Evolutionary conservation across 2,888 invertebrate species (phyloP), one percentile per base, ranked within the genome.

Genomic region (Hemithea aestivaria): DNA sequence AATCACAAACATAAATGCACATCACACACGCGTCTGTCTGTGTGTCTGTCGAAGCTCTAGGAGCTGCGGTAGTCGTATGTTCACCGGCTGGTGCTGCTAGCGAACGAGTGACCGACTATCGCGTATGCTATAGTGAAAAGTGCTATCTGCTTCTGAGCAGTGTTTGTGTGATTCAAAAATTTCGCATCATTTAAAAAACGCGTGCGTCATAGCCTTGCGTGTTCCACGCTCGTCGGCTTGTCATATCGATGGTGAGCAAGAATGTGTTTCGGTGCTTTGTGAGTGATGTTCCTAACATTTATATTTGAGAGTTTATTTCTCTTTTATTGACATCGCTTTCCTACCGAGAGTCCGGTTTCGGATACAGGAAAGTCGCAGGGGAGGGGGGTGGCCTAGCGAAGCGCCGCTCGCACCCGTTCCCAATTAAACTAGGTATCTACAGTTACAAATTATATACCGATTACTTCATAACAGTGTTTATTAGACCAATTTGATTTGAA

Each of bases 221-320:
- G 68, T 62, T 39, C 31, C 43, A 38, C 48, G 46, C 45, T 48
- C 32, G 26, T 45, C 30, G 40, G 45, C 45, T 39, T 59, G 62
- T 53, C 66, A 62, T 61, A 57, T 66, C 46, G 58, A 69, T 75
- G 56, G 65, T 66, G 59, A 77, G 72, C 62, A 70, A 71, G 62
- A 71, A 63, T 63, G 81, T 85, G 84, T 82, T 37, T 61, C 40
- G 62, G 87, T 87, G 87, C 87, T 75, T 63, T 74, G 85, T 85
- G 81, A 76, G 87, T 87, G 84, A 87, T 85, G 85, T 85, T 63
- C 73, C 79, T 79, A 75, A 72, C 79, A 78, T 82, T 83, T 83
- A 84, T 79, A 83, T 85, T 83, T 84, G 83, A 77, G 64, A 75
- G 72, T 81, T 80, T 78, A 81, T 81, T 77, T 68, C 74, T 59